These are phyloP conservation scores for Passerina amoena DNA, from an alignment of 2,113 vertebrate genomes.

Conservation along the genomic window DNA sequence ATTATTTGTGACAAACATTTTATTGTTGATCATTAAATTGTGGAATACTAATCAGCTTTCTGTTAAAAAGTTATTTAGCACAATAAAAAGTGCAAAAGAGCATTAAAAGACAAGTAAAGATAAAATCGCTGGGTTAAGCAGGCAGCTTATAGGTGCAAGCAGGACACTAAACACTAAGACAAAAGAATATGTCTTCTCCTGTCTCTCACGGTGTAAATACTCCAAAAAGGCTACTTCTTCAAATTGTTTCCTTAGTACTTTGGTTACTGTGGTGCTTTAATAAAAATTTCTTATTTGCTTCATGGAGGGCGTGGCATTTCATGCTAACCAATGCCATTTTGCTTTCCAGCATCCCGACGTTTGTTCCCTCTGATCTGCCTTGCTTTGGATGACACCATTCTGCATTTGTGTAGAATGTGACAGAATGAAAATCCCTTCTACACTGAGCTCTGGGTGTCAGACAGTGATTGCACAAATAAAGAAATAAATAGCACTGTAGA, in stretches of 20 bases:
- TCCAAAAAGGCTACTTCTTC: background rate
- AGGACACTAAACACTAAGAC: background rate
- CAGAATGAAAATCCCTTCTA: background rate
- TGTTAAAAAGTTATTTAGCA: background rate
- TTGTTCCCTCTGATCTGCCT: background rate
- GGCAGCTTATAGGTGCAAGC: background rate
- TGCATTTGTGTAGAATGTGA: background rate
- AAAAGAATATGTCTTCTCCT: background rate
- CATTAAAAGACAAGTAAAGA: background rate
- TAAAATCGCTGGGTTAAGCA: background rate
- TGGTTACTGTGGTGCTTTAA: background rate
- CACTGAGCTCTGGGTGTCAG: accelerated
- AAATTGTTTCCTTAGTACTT: background rate
- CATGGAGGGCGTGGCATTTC: background rate
- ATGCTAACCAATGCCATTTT: background rate
- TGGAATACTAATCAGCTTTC: background rate
- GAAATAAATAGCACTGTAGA: background rate
- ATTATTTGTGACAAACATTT: background rate
- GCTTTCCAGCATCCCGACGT: background rate
- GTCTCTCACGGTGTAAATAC: background rate
- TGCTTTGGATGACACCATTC: background rate
- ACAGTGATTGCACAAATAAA: background rate
- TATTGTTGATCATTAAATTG: background rate
- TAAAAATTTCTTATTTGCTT: background rate
- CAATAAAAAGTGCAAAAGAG: background rate